Base-by-base conservation (phyloP, 1,140 invertebrate genomes). In the Phortica variegata region DNA sequence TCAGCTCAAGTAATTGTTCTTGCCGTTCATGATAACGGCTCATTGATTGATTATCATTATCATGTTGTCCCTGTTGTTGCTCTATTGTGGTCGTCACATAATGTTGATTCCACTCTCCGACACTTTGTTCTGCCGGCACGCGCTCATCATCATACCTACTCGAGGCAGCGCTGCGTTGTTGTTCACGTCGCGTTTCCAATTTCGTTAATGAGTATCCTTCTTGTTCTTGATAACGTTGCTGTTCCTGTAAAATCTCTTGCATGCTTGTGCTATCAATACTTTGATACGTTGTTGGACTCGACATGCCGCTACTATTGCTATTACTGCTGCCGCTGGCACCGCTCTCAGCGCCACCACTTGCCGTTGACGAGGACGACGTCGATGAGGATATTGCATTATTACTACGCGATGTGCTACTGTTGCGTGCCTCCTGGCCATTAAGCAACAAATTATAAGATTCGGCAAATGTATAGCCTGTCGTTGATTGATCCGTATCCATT, bases 181-280 rank as follows among this genome's bases (percentile, higher is more conserved):
- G 72, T 17, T 75, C 72, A 0, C 59, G 56, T 10, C 73, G 43
- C 18, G 73, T 75, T 37, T 75, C 70, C 20, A 75, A 47, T 48
- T 73, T 73, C 0, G 73, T 75, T 0, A 75, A 44, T 1, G 66
- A 73, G 17, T 75, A 75, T 5, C 69, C 69, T 19, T 75, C 73
- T 37, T 72, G 68, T 26, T 75, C 61, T 47, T 75, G 72, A 23
- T 75, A 75, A 5, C 47, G 56, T 21, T 72, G 72, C 49, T 74
- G 72, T 38, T 75, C 72, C 42, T 72, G 58, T 26, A 71, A 23
- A 17, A 74, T 65, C 41, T 66, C 66, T 17, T 57, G 55, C 54
- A 70, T 58, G 46, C 51, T 66, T n/a, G 26, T 36, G 18, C 54
- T 43, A 16, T 41, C 43, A 40, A 26, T 40, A 45, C 26, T 59